These are phyloP conservation scores for Mus caroli DNA, from an alignment of 2,797 vertebrate species.

Conservation along the genomic window DNA sequence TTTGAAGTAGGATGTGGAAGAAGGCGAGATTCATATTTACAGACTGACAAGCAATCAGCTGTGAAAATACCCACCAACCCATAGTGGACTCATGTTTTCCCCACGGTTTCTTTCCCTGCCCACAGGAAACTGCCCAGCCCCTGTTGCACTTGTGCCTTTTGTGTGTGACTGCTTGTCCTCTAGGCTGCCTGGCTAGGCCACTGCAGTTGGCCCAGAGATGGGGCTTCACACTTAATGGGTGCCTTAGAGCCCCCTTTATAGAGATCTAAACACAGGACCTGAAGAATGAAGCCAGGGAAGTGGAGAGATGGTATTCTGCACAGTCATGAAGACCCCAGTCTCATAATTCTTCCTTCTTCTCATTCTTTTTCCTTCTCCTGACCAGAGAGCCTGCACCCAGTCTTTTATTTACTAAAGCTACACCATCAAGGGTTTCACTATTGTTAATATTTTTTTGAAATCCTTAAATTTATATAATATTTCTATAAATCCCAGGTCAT, in stretches of 20 bases:
- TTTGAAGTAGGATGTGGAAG: not conserved
- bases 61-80: fast-evolving
- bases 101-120: not conserved
- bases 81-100: fast-evolving
- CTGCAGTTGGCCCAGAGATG: not conserved
- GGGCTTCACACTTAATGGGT: not conserved
- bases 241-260: not conserved
- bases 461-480: too few species aligned
- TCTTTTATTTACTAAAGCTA: too few species aligned
- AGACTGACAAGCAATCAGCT: not conserved
- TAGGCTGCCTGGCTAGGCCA: not conserved
- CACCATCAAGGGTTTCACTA: too few species aligned
- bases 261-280: not conserved
- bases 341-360: too few species aligned
- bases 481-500: too few species aligned
- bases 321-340: not conserved
- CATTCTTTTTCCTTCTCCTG: too few species aligned
- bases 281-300: not conserved
- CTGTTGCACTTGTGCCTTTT: fast-evolving
- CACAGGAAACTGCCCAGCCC: not conserved
- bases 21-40: not conserved
- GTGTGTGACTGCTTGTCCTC: not conserved
- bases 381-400: too few species aligned
- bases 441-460: too few species aligned
- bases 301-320: not conserved